Evolutionary conservation across 2,113 vertebrate genomes (phyloP), one percentile per base, ranked within the genome.

Genomic region (Chascanopsetta lugubris): DNA sequence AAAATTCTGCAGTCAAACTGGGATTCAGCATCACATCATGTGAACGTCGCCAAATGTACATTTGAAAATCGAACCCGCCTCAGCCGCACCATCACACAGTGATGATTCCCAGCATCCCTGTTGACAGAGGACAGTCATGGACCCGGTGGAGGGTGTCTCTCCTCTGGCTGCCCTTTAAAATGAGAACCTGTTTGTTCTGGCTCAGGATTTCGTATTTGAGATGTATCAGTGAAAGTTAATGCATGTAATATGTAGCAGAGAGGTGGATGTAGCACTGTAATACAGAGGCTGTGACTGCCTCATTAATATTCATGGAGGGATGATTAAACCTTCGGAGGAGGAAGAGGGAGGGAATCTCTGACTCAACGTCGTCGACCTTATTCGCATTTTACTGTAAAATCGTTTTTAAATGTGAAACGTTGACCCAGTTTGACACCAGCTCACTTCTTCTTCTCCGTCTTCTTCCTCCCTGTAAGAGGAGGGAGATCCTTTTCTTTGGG

Each of bases 261-360:
- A 24, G 24, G 21, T 45, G 24, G 46, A 5, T 34, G 15, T 5
- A 48, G 34, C 48, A 18, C 8, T 34, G 27, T 49, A 26, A 58
- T 49, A 38, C 22, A 27, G 22, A 58, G 12, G 9, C 51, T 51
- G 21, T 27, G 47, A 68, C 46, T 21, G 27, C 24, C 30, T 60
- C 60, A 66, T 74, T 45, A 51, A 83, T 83, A 83, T 86, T 77
- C 57, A 75, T 62, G 47, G 82, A 81, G 63, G 40, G 11, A 25
- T 65, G 55, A 77, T 72, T 74, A 56, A 26, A 56, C 56, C 69
- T 75, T 63, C 68, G 47, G 17, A 34, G n/a, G n/a, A 29, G 26
- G 3, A 30, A 43, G 40, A 18, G 57, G 4, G 46, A 4, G 38
- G 6, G 38, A 42, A n/a, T 42, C n/a, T 42, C 6, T 40, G 15